Evolutionary conservation across 2,797 vertebrate species (phyloP).

Genomic region (Varecia variegata): DNA sequence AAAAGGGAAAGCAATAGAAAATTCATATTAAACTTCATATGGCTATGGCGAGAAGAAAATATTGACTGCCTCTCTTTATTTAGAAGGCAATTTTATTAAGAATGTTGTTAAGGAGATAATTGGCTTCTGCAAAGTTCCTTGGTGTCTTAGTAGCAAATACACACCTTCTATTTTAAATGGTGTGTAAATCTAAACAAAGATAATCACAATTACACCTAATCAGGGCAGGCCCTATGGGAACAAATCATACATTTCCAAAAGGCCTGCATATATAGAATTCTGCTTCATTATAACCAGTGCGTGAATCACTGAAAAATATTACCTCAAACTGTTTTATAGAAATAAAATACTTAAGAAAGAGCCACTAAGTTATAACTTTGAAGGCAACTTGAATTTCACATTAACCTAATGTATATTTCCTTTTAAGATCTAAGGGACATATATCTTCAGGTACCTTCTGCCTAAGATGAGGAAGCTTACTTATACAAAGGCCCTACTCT

Average conservation of each 20-base stretch:
- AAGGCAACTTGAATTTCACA: constrained; percentile 41
- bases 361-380: background rate
- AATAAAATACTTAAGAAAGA: constrained; percentile 3
- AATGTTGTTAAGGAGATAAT: constrained; percentile 46
- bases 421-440: background rate
- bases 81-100: constrained; percentile 50
- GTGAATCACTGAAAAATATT: background rate
- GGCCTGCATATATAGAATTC: background rate
- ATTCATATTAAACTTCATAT: constrained; percentile 20
- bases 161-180: background rate
- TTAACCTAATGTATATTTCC: constrained; percentile 21
- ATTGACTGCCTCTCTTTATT: constrained; percentile 39
- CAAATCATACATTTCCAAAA: background rate
- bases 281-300: background rate
- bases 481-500: background rate
- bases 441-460: background rate
- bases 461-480: background rate
- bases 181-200: constrained; percentile 53
- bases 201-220: background rate
- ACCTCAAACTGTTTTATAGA: background rate
- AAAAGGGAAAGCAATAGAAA: constrained; percentile 25
- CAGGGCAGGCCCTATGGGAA: background rate
- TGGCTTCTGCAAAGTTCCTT: constrained; percentile 43
- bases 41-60: background rate
- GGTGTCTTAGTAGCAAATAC: constrained; percentile 35